Percentiles rank a stretch among this genome's conserved stretches.
These are phyloP conservation scores for Clinocottus analis DNA, from an alignment of 2,113 vertebrate species.

Conservation along the genomic window DNA sequence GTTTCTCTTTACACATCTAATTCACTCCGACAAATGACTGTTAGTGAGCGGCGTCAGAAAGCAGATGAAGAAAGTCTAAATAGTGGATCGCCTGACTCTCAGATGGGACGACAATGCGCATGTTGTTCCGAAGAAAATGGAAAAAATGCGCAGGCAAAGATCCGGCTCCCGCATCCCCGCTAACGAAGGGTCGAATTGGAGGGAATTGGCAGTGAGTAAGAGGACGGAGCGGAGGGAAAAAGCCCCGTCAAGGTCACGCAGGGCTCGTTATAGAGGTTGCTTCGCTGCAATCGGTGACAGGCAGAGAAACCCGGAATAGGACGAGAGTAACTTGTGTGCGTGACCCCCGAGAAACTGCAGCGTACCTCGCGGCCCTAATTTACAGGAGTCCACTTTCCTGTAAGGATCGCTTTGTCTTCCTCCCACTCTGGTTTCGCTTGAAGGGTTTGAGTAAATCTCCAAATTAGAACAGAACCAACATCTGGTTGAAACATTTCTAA, in stretches of 20 bases:
- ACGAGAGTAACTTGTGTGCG: background rate
- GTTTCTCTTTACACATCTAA: slow-evolving; percentile 22
- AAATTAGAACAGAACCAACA: slow-evolving; percentile 35
- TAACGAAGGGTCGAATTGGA: slow-evolving; percentile 39
- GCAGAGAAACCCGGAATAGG: slow-evolving; percentile 1
- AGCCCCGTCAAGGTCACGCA: slow-evolving; percentile 36
- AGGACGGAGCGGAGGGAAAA: slow-evolving; percentile 8
- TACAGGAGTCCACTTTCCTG: background rate
- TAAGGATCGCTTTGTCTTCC: background rate
- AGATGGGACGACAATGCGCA: background rate
- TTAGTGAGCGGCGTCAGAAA: background rate
- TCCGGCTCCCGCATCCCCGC: slow-evolving; percentile 11
- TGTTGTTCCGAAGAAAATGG: background rate
- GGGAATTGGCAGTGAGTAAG: slow-evolving; percentile 44
- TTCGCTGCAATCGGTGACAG: slow-evolving; percentile 43
- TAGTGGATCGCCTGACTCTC: background rate
- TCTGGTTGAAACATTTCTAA: slow-evolving; percentile 18
- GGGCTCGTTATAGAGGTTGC: slow-evolving; percentile 38
- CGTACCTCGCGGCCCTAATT: slow-evolving; percentile 49
- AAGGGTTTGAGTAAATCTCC: slow-evolving; percentile 26
- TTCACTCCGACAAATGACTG: slow-evolving; percentile 22
- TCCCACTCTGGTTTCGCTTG: slow-evolving; percentile 4
- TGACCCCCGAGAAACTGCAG: slow-evolving; percentile 47
- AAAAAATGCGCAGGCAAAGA: background rate
- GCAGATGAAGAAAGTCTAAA: background rate